Conservation (phyloP, 2,797 vertebrate genomes). For the Diplodus puntazzo region DNA sequence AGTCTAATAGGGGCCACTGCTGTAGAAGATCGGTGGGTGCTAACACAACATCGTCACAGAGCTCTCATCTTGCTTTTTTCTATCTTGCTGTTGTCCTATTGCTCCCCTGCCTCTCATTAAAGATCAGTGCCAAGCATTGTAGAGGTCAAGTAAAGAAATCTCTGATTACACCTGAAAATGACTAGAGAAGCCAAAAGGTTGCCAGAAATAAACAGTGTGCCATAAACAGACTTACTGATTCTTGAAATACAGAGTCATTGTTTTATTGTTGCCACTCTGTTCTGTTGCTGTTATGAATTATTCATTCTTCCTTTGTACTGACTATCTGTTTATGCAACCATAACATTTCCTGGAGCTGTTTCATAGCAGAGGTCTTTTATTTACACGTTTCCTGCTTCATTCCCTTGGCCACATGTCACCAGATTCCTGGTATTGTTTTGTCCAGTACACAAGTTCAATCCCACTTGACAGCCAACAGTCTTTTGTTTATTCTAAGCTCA, state of each 20-base stretch:
- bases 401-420: background rate
- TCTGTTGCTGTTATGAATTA: background rate
- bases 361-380: background rate
- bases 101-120: background rate
- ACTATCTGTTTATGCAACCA: background rate
- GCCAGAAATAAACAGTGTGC: background rate
- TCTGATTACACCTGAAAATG: background rate
- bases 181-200: background rate
- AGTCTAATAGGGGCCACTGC: slow-evolving; percentile 97
- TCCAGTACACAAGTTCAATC: background rate
- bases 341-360: background rate
- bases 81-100: background rate
- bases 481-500: background rate
- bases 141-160: background rate
- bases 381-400: background rate
- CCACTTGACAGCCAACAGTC: background rate
- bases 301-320: background rate
- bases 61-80: background rate
- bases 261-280: background rate
- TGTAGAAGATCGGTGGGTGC: slow-evolving; percentile 94
- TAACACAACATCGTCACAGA: background rate
- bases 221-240: background rate
- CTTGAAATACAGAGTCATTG: background rate
- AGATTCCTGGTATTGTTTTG: background rate
- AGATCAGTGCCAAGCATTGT: background rate